phyloP scores from a whole-genome alignment of 2,113 vertebrate genomes.

The Megalops atlanticus region DNA sequence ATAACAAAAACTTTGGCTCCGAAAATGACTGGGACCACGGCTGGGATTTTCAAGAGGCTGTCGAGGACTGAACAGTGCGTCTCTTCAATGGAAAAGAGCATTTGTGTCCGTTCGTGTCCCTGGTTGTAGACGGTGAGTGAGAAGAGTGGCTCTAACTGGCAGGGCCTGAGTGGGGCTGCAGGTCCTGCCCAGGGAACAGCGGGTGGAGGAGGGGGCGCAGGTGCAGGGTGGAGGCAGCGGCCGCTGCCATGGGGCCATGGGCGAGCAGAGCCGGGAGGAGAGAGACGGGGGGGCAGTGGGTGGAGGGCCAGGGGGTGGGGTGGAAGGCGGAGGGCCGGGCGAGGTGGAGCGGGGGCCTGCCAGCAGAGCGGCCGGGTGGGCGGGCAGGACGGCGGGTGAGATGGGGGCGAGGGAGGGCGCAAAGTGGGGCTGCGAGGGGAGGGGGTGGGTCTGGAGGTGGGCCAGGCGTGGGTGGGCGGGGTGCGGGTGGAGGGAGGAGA shows the following conservation, averaged over 20 bases:
- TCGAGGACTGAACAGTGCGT: background rate
- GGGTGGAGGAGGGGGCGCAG: constrained; percentile 74
- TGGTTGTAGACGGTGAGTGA: background rate
- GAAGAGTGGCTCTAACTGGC: constrained; percentile 40
- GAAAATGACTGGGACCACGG: background rate
- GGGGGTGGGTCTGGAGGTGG: constrained; percentile 78
- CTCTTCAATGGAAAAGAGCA: background rate
- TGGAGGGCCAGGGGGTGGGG: constrained; percentile 73
- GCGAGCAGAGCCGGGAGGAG: constrained; percentile 74
- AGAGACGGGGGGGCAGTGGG: constrained; percentile 61
- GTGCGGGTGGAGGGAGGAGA: constrained; percentile 60
- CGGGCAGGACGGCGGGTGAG: constrained; percentile 66
- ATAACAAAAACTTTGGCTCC: constrained; percentile 8
- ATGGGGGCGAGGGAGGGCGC: constrained; percentile 68
- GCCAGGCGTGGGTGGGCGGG: constrained; percentile 65
- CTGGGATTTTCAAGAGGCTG: background rate
- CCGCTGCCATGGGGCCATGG: constrained; percentile 62
- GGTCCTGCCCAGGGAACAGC: constrained; percentile 74
- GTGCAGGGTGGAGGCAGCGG: constrained; percentile 64
- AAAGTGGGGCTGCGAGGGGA: constrained; percentile 77
- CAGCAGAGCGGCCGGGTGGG: constrained; percentile 68
- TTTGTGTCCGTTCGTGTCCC: background rate
- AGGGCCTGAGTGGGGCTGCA: constrained; percentile 67
- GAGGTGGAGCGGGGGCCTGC: constrained; percentile 67
- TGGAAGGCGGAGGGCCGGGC: constrained; percentile 65